Evolutionary conservation across 2,797 vertebrate species (phyloP), one percentile per base, ranked within the genome.

Genomic region (Fistularia commersonii): DNA sequence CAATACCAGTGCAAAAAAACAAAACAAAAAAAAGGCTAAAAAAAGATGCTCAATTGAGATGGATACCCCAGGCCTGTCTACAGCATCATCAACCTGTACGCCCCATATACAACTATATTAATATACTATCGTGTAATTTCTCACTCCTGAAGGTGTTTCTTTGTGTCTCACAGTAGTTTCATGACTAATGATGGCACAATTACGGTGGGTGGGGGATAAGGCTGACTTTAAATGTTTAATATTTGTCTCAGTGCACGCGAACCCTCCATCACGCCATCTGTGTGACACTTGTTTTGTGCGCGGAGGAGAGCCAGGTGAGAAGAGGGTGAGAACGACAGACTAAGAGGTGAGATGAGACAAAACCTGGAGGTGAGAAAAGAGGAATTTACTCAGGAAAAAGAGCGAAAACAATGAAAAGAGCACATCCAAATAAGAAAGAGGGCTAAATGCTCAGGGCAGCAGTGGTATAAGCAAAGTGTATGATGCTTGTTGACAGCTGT

Each of bases 401-500:
- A 35, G 40, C 9, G 45, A 65, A 64, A 59, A 62, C 66, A 66
- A 69, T 63, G 37, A 59, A 64, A 60, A 45, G 49, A 64, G 56
- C 11, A 10, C 36, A 51, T 40, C 74, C 57, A 76, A 79, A 71
- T 53, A 64, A 34, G 33, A 60, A 43, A 44, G 61, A 49, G 58
- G 45, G 51, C 54, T 2, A 12, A 41, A 11, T 6, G 66, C 76
- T 80, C 4, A 45, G 45, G 69, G 77, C 70, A 45, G 65, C 45
- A 59, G 50, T 51, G 55, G 47, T 51, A 47, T 72, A 54, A 61
- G 63, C 70, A 64, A 61, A 72, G 61, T 69, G 64, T 72, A 58
- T 85, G 78, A 84, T 70, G 60, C 60, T 76, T 77, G 57, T 69
- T 74, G 80, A 82, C 84, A 88, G 83, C 81, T 87, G 79, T 66